Conservation (phyloP, 1,140 invertebrate genomes). For the Trichoplusia ni region DNA sequence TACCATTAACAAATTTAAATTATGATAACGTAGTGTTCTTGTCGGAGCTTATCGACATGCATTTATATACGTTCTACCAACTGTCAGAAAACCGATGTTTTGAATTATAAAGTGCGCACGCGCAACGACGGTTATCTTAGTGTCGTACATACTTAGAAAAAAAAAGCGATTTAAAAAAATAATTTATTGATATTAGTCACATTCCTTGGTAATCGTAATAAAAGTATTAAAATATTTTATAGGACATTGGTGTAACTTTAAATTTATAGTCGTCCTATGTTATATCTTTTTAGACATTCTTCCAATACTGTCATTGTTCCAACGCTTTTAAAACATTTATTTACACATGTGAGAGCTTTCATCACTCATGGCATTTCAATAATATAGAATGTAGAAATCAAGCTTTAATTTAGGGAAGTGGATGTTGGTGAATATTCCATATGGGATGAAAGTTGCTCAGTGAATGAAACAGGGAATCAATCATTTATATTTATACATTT, state of each 20-base stretch:
- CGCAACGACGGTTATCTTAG: neutral
- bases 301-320: too few species aligned
- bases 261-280: too few species aligned
- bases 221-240: too few species aligned
- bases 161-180: too few species aligned
- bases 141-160: neutral
- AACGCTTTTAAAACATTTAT: too few species aligned
- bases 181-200: neutral
- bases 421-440: neutral
- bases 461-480: conserved; percentile 15
- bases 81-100: neutral
- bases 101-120: neutral
- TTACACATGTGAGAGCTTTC: too few species aligned
- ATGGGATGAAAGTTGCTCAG: neutral
- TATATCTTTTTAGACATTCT: too few species aligned
- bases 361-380: neutral
- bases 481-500: neutral
- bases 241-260: too few species aligned
- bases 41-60: neutral
- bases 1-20: neutral
- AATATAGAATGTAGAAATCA: conserved; percentile 8
- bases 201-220: too few species aligned
- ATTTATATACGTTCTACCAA: neutral
- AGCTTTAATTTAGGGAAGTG: conserved; percentile 11
- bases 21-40: neutral